Evolutionary conservation across 2,888 invertebrate genomes (phyloP).

Genomic region (Pharmacophagus antenor): DNA sequence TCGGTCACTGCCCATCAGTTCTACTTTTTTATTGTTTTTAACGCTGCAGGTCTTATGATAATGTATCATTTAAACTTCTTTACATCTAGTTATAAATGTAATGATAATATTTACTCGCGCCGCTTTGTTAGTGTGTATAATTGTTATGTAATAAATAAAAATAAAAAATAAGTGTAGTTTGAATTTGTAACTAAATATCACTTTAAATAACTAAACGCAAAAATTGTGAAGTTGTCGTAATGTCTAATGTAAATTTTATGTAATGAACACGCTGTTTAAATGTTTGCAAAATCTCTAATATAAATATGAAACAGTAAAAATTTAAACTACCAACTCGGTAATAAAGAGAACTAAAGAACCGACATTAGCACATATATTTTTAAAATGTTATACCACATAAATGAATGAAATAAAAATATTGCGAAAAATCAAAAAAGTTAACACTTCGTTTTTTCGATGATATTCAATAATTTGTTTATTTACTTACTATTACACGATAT

Average conservation of each 20-base stretch:
- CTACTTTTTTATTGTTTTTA: constrained; percentile 53
- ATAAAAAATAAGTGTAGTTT: too few relatives aligned
- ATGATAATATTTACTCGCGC: constrained; percentile 44
- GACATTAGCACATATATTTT: neutral
- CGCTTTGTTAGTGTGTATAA: neutral
- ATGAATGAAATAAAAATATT: neutral
- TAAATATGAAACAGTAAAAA: neutral
- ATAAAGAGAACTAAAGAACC: neutral
- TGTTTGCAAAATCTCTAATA: neutral
- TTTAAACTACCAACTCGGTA: neutral
- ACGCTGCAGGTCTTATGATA: constrained; percentile 53
- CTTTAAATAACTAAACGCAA: too few relatives aligned
- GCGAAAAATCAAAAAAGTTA: too few relatives aligned
- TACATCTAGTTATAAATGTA: constrained; percentile 50
- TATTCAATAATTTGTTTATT: too few relatives aligned
- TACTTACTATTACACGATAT: too few relatives aligned
- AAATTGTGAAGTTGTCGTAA: too few relatives aligned
- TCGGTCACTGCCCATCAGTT: constrained; percentile 68
- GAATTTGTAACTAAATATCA: too few relatives aligned
- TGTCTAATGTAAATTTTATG: too few relatives aligned
- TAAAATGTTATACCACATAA: neutral
- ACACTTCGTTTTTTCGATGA: too few relatives aligned
- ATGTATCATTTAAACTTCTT: constrained; percentile 51
- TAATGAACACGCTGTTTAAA: too few relatives aligned
- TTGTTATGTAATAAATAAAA: neutral